Base-by-base conservation (phyloP, 2,888 invertebrate species). In the Cremastinae sp. region DNA sequence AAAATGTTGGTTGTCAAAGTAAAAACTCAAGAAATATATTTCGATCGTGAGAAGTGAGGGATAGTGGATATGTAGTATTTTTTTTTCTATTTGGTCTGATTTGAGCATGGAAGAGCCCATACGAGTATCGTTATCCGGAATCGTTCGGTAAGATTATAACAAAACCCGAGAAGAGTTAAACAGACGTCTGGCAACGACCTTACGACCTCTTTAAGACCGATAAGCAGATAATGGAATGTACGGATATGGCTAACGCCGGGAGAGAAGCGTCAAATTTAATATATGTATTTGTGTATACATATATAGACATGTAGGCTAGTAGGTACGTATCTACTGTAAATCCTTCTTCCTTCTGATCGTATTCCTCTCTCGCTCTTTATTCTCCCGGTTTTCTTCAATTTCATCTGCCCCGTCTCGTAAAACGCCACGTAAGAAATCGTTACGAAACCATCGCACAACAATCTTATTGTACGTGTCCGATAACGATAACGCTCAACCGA, bases 171-270 rank as follows among this genome's bases (percentile, higher is more conserved):
- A 12, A 54, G 68, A 69, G 69, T 43, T 70, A 20, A 69, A 47
- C 54, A 65, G 69, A 34, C 76, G 65, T 66, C 69, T 74, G 69
- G 54, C 53, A 71, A 61, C 74, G 79, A 80, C 75, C 80, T 73
- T 20, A 53, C 61, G 79, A 80, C 78, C 80, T 68, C 56, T 34
- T 53, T 45, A 41, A 22, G 22, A 43, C 59, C 47, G 80, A 80
- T 80, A 80, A 80, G 78, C 69, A 74, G 79, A 80, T 80, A 79
- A 80, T 80, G 78, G 76, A 70, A 71, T 70, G 45, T 71, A 62
- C 36, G 76, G 69, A 80, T 77, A 78, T 36, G 65, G 53, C 47
- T 61, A 61, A 53, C 51, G 36, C 28, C 28, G 28, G 28, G 28
- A 28, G 20, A 45, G 34, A 54, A 38, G 62, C 47, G 51, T 70